These are phyloP conservation scores for Crotalus tigris DNA, from an alignment of 2,113 vertebrate species.

Conservation along the genomic window DNA sequence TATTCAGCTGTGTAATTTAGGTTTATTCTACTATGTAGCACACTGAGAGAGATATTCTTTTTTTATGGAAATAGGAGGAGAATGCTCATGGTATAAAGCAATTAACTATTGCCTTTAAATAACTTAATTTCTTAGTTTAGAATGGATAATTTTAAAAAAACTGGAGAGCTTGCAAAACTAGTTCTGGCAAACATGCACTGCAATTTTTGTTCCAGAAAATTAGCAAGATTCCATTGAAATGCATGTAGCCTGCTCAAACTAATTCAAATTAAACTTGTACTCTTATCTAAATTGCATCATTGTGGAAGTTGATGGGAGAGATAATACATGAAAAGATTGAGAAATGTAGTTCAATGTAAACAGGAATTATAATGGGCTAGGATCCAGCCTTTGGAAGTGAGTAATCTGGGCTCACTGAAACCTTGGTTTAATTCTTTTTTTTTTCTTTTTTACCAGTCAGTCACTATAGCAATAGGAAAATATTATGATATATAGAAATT, in stretches of 20 bases:
- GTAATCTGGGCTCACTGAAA: conserved; percentile 43
- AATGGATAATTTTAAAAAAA: background rate
- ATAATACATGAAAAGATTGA: conserved; percentile 9
- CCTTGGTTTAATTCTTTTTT: conserved; percentile 49
- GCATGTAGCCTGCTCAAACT: background rate
- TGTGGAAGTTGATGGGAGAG: conserved; percentile 1
- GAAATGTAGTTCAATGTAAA: background rate
- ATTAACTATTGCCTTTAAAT: background rate
- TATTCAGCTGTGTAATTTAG: background rate
- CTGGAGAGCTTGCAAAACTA: background rate
- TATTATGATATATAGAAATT: conserved; percentile 73
- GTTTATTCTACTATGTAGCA: background rate
- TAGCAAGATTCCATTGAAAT: background rate
- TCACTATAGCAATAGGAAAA: conserved; percentile 75
- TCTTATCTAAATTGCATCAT: background rate
- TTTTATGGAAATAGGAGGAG: background rate
- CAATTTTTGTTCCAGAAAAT: background rate
- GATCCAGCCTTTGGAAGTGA: conserved; percentile 17
- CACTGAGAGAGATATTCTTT: background rate
- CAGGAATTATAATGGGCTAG: conserved; percentile 16
- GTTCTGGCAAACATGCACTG: background rate
- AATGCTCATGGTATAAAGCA: background rate
- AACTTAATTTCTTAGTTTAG: background rate
- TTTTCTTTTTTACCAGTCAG: conserved; percentile 54
- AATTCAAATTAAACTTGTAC: background rate